Evolutionary conservation across 2,113 vertebrate genomes (phyloP), one percentile per base, ranked within the genome.

Genomic region (Anoura caudifer): DNA sequence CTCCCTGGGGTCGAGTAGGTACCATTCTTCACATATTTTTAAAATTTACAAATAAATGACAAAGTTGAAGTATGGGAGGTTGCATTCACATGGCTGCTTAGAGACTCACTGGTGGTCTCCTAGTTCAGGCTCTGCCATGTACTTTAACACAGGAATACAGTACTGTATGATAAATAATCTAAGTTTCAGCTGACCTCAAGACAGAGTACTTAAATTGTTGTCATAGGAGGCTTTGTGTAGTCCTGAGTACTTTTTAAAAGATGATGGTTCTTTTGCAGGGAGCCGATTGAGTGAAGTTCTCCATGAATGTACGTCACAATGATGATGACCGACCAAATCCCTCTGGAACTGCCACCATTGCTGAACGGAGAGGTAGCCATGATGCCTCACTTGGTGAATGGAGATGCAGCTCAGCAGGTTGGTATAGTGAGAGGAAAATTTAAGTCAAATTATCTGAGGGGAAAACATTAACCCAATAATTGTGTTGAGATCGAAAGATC

Each of bases 221-320:
- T 75, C 31, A 70, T 6, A 28, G 47, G 16, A 84, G 87, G 65
- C 50, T 73, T 87, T 87, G 72, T 83, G 36, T 85, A 7, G 24
- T 61, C 45, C 14, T 84, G 54, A 79, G 19, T 88, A 7, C n/a
- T 92, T 92, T 50, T 38, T 17, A 38, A 59, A 87, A 67, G 73
- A 31, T 70, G 85, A 52, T 80, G 77, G 3, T 85, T 98, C 95
- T 98, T 90, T 98, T 97, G 90, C 98, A 99, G 99, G 99, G 99
- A 99, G 98, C 97, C 98, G 54, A 98, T 99, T 98, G 98, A 99
- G 99, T 98, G 98, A 98, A 98, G 97, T 99, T 99, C 99, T 99
- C 99, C 99, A 99, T 99, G 99, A 99, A 99, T 99, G 99, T 99
- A 99, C 98, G 99, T 99, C 99, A 99, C 99, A 99, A 99, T 99